Base-by-base conservation (phyloP, 2,888 invertebrate genomes). In the Acleris laterana region DNA sequence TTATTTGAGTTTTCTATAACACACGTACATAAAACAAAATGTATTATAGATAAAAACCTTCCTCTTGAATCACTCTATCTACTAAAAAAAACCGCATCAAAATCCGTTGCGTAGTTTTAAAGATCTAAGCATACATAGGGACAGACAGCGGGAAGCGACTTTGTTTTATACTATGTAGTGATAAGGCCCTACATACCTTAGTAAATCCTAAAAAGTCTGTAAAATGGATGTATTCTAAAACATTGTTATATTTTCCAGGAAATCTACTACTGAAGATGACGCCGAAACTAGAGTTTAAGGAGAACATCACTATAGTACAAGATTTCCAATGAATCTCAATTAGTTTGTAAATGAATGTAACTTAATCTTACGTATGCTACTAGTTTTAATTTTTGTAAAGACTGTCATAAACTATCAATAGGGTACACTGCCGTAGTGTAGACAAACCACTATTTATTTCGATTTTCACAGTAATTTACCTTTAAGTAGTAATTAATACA, bases 181-280 rank as follows among this genome's bases (percentile, higher is more conserved):
- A 32, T 9, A 9, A 32, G 9, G 32, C 32, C 9, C 32, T 7
- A 28, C 2, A 28, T 1, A 28, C 6, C 9, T 32, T 32, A 9
- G 11, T 32, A 32, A 32, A 3, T 3, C 11, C 32, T 32, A 32
- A 32, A 9, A 32, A 32, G 0, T 32, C 32, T 32, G 11, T 11
- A 11, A 1, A 11, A 32, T 32, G 1, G 32, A 32, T 11, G 38
- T 38, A 38, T 38, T 38, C 13, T 38, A 38, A 13, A 38, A 38
- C 13, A 58, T 25, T 63, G 3, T 51, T 51, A 38, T 51, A 66
- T 67, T 48, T 85, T 83, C 61, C 82, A 93, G 93, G 93, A 93
- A 93, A 90, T 93, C 93, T 91, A 92, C 92, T 90, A 93, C 91
- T 89, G 93, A 93, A 85, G 93, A 93, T 74, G 93, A 93, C 70